Evolutionary conservation across 1,140 invertebrate species (phyloP).

Genomic region (Aphelinus atriplicis): DNA sequence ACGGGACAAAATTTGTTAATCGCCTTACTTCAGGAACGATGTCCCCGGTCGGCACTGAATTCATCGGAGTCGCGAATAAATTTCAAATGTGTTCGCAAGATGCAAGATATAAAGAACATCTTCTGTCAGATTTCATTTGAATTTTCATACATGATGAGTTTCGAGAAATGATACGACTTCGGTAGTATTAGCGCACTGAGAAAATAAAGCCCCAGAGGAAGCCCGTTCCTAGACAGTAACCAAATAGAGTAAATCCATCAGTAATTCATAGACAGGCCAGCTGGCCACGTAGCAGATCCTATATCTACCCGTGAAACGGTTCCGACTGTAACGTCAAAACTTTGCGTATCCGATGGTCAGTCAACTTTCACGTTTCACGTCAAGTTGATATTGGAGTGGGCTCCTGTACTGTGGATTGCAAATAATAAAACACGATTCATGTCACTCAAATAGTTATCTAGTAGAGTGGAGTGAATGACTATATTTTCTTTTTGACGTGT

Average conservation of each 20-base stretch:
- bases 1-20: too few relatives aligned
- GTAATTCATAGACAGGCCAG: slow-evolving; percentile 26
- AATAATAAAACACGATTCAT: slow-evolving; percentile 9
- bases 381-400: not conserved
- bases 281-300: not conserved
- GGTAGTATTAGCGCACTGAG: not conserved
- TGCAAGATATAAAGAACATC: too few relatives aligned
- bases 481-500: too few relatives aligned
- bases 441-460: too few relatives aligned
- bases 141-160: too few relatives aligned
- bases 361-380: slow-evolving; percentile 29
- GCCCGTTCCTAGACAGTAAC: slow-evolving; percentile 18
- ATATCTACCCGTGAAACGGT: not conserved
- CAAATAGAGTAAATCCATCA: slow-evolving; percentile 35
- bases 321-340: slow-evolving; percentile 24
- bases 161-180: too few relatives aligned
- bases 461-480: too few relatives aligned
- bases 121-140: too few relatives aligned
- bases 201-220: slow-evolving; percentile 37
- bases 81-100: too few relatives aligned
- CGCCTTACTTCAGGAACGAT: too few relatives aligned
- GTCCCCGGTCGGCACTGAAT: too few relatives aligned
- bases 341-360: slow-evolving; percentile 10
- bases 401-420: slow-evolving; percentile 2
- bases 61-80: too few relatives aligned